Evolutionary conservation across 92 coral and sea anemone genomes (phyloP), one percentile per base, ranked within the genome.

Genomic region (Epizoanthus rinbou): DNA sequence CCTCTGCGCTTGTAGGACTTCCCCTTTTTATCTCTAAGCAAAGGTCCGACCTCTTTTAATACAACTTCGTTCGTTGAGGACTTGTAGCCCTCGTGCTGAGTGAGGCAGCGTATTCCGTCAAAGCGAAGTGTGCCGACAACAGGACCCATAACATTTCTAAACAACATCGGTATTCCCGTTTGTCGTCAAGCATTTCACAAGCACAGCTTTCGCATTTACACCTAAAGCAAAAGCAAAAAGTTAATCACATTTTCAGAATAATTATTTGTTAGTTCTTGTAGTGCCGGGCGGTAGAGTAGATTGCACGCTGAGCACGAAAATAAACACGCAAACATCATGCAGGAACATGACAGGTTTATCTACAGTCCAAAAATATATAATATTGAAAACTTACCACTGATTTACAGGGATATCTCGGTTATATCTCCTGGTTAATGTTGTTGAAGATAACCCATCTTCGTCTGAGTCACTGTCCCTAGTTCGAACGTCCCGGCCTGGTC

Each of bases 301-400:
- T 66, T 66, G 28, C 72, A 66, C 28, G 72, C 64, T 24, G 72
- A 13, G 72, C 72, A 66, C 28, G 33, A 66, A 28, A 10, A 39
- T 66, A 66, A 66, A 66, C 72, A 66, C 18, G 41, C 72, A 66
- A n/a, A 66, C 72, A 66, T 28, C 15, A 66, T 18, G 17, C 41
- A 23, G 9, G 19, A 41, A 41, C 19, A 66, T 66, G 72, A 25
- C 16, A 25, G 18, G 16, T 41, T 41, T 41, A 41, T 41, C 5
- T 41, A 41, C 33, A n/a, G 72, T 28, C 72, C 72, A 66, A 66
- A 65, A 1, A 28, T 24, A 66, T 66, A 66, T n/a, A 66, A 24
- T 28, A 65, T 2, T 28, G 31, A 28, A 65, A 33, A 63, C 68
- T 65, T 65, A 65, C 45, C 71, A 65, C 25, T 65, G 71, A 39